phyloP scores from a whole-genome alignment of 2,113 vertebrate genomes.

The Taxidea taxus region DNA sequence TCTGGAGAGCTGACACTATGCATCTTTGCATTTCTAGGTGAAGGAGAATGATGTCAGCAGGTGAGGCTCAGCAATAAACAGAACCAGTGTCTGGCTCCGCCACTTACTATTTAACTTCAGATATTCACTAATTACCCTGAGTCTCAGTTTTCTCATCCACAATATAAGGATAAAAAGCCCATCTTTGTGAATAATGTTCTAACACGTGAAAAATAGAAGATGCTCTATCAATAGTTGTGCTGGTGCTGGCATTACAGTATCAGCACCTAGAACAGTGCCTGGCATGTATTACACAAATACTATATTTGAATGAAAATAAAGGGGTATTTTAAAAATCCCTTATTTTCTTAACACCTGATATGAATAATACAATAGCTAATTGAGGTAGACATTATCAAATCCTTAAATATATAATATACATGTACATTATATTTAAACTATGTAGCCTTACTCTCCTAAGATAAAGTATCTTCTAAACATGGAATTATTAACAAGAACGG shows the following conservation, averaged over 20 bases:
- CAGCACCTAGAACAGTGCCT: not conserved
- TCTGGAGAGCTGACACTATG: not conserved
- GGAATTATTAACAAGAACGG: not conserved
- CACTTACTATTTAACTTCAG: not conserved
- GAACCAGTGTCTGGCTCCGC: not conserved
- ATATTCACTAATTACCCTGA: not conserved
- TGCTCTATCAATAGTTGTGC: not conserved
- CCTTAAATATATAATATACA: not conserved
- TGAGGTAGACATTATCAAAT: not conserved
- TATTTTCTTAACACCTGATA: slow-evolving; percentile 14
- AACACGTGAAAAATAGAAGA: not conserved
- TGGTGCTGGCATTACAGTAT: not conserved
- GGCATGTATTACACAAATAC: not conserved
- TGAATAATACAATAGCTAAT: not conserved
- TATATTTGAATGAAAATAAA: slow-evolving; percentile 19
- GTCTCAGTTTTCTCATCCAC: not conserved
- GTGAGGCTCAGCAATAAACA: not conserved
- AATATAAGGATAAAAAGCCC: slow-evolving; percentile 22
- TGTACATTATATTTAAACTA: not conserved
- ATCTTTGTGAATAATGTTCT: not conserved
- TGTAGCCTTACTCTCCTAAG: not conserved
- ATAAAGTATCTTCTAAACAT: not conserved
- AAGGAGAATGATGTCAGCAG: not conserved
- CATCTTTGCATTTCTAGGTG: not conserved
- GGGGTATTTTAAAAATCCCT: not conserved